phyloP scores from a whole-genome alignment of 2,888 invertebrate species.

The Leptopilina drosophilae region DNA sequence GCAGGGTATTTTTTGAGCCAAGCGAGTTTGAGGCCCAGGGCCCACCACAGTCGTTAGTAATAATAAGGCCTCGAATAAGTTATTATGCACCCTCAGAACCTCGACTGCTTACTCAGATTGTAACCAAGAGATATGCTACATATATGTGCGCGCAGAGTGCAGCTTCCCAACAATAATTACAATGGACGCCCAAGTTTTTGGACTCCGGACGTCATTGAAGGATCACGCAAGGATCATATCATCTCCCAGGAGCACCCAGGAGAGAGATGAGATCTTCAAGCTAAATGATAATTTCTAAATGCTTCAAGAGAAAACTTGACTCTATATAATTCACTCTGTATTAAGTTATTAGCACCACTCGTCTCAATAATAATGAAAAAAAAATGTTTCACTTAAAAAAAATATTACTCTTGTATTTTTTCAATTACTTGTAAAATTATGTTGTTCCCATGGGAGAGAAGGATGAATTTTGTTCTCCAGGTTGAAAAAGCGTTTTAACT shows the following conservation, averaged over 20 bases:
- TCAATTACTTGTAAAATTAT: too few species aligned
- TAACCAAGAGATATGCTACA: constrained; percentile 50
- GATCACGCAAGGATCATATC: constrained; percentile 38
- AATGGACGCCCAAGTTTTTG: constrained; percentile 57
- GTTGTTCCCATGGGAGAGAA: too few species aligned
- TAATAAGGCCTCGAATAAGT: constrained; percentile 71
- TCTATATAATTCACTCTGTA: too few species aligned
- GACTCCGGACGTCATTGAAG: constrained; percentile 52
- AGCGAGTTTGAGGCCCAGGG: constrained; percentile 47
- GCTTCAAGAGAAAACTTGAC: constrained; percentile 4
- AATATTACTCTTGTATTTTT: too few species aligned
- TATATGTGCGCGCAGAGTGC: constrained; percentile 36
- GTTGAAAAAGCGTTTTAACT: too few species aligned
- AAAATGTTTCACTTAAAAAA: too few species aligned
- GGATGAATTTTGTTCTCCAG: too few species aligned
- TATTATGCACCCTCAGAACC: constrained; percentile 64
- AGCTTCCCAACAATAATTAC: constrained; percentile 61
- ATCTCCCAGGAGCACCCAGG: background rate
- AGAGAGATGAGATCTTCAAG: background rate
- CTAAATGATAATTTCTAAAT: constrained; percentile 25
- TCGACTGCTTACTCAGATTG: constrained; percentile 58
- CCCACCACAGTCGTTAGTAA: constrained; percentile 67
- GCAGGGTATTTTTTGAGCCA: constrained; percentile 46
- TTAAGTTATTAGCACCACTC: too few species aligned
- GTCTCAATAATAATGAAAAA: too few species aligned